Percentiles rank a stretch among this genome's conserved stretches.
Evolutionary conservation across 2,888 invertebrate genomes (phyloP).

Genomic region (Sycophila texana): DNA sequence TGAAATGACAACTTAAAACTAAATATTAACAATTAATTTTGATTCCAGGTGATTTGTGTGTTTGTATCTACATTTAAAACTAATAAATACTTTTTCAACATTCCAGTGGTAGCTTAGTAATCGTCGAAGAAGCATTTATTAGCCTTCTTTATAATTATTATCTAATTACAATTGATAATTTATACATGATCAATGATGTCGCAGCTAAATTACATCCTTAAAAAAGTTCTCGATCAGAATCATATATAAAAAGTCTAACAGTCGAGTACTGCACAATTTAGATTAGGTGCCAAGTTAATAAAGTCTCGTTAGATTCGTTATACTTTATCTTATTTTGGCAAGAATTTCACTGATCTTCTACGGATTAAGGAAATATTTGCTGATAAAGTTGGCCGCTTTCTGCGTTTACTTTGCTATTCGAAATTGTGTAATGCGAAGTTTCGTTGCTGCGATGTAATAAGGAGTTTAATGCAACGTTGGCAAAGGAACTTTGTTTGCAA

Average conservation of each 20-base stretch:
- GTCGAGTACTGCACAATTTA: conserved; percentile 30
- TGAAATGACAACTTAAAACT: conserved; percentile 50
- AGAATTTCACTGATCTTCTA: conserved; percentile 35
- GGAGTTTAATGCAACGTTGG: conserved; percentile 37
- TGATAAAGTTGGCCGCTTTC: conserved; percentile 13
- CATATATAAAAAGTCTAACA: conserved; percentile 48
- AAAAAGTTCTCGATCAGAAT: conserved; percentile 48
- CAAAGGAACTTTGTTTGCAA: conserved; percentile 55
- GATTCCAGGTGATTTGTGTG: conserved; percentile 44
- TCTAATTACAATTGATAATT: conserved; percentile 44
- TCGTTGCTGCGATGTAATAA: conserved; percentile 46
- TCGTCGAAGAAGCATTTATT: conserved; percentile 40
- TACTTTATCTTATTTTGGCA: conserved; percentile 40
- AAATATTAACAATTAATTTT: conserved; percentile 55
- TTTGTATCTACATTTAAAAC: conserved; percentile 45
- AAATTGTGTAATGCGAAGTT: conserved; percentile 35
- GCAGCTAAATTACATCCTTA: conserved; percentile 47
- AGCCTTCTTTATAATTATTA: conserved; percentile 19
- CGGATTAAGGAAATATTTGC: conserved; percentile 6
- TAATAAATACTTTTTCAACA: conserved; percentile 42
- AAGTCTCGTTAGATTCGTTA: conserved; percentile 40
- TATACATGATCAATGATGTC: conserved; percentile 43
- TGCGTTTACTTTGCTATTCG: conserved; percentile 1
- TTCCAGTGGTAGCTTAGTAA: conserved; percentile 1
- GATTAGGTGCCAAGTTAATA: conserved; percentile 27